Evolutionary conservation across 2,113 vertebrate genomes (phyloP).

Genomic region (Eurypyga helias): DNA sequence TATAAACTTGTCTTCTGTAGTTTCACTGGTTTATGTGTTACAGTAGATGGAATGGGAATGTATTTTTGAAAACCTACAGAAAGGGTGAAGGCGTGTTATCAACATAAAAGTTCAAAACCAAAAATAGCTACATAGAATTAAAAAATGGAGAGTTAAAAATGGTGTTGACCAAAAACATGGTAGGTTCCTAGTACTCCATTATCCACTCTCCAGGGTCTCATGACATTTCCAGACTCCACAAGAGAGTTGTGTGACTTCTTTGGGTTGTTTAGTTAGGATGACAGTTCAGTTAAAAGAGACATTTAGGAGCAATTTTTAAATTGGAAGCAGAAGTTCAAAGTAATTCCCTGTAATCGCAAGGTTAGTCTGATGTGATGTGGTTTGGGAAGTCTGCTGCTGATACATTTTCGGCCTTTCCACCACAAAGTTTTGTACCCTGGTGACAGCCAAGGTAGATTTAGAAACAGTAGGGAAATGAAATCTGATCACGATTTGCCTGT

Average conservation of each 20-base stretch:
- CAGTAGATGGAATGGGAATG: background rate
- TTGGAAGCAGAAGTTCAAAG: background rate
- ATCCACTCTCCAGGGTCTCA: too few relatives aligned
- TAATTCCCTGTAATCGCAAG: background rate
- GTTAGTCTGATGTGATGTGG: background rate
- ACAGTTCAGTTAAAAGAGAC: background rate
- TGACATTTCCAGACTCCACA: background rate
- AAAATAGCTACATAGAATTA: background rate
- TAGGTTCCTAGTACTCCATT: background rate
- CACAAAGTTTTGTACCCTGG: background rate
- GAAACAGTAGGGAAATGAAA: background rate
- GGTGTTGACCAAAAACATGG: background rate
- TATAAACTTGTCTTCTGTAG: background rate
- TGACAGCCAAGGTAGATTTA: background rate
- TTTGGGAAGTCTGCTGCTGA: background rate
- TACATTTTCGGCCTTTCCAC: background rate
- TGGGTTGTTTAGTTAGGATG: background rate
- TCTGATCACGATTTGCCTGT: background rate
- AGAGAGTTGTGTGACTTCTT: background rate
- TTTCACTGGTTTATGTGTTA: background rate
- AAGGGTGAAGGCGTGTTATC: background rate
- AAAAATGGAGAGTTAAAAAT: background rate
- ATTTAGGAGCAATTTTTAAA: background rate
- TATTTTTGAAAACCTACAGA: background rate
- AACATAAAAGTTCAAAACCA: background rate